Base-by-base conservation (phyloP, 2,113 vertebrate genomes). In the Brienomyrus longianalis region DNA sequence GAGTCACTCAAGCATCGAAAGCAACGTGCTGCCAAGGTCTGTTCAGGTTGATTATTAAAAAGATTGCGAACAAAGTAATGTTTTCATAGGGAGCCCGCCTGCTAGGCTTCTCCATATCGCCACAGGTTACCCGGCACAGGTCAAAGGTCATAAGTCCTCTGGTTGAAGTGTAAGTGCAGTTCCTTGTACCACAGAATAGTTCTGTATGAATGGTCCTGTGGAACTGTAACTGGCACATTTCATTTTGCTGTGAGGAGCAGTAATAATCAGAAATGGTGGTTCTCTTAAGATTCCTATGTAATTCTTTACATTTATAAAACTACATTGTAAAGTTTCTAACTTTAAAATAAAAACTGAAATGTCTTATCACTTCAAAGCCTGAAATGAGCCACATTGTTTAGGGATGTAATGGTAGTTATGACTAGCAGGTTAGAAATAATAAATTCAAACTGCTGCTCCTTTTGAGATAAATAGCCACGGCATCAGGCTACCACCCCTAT, bases 1-100 rank as follows among this genome's bases (percentile, higher is more conserved):
- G 94, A 95, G 94, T 94, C 93, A 93, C 94, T 90, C 91, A 92
- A 91, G 83, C 88, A 88, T 86, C 88, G 62, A 77, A 87, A 92
- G 86, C 84, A 31, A 51, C 84, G 48, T 86, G 84, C n/a, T n/a
- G 23, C 50, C 50, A 31, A 45, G 10, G 59, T 50, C 21, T 2
- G 23, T 74, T 74, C 48, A 17, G 7, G 35, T 66, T 27, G 43
- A 31, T 88, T 88, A 66, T 66, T 48, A 66, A 48, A 88, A 59
- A 88, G 59, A 31, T 10, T 43, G 62, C 1, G 87, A 47, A 48
- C 23, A 88, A 88, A 74, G 87, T 59, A 88, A 74, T 39, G 56
- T 89, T 90, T 66, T 54, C 70, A 35, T 43, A 43, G 50, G 31
- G 56, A 91, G 56, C 88, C 19, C 39, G 27, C 56, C 31, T 66